A percentile compares a stretch with the other conserved stretches of the same genome.
These are phyloP conservation scores for Blastobasis adustella DNA, from an alignment of 2,888 invertebrate species.

Conservation along the genomic window DNA sequence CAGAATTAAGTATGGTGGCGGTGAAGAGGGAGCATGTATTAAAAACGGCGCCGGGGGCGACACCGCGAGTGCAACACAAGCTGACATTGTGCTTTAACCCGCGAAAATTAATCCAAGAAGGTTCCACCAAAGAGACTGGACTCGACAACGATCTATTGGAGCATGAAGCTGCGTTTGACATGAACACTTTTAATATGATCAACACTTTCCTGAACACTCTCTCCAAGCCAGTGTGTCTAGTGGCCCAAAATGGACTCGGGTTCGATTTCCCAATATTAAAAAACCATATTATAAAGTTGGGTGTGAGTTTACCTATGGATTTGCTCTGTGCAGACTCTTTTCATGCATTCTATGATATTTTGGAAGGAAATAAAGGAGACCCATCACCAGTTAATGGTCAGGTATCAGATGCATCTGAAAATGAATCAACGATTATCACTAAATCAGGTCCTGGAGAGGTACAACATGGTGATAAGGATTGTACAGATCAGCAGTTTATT, in stretches of 20 bases:
- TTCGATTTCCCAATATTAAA: conserved; percentile 88
- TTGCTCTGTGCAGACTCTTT: conserved; percentile 73
- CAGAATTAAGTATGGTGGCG: conserved; percentile 81
- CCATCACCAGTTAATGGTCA: background rate
- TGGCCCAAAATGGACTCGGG: conserved; percentile 85
- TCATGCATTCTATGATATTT: conserved; percentile 59
- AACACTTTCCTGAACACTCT: conserved; percentile 77
- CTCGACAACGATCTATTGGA: conserved; percentile 81
- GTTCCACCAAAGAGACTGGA: conserved; percentile 63
- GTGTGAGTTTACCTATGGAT: conserved; percentile 58
- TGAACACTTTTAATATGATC: conserved; percentile 72
- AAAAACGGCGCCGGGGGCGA: conserved; percentile 30
- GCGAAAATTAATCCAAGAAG: conserved; percentile 55
- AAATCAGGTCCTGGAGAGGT: background rate
- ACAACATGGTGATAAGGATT: background rate
- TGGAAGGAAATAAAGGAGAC: conserved; percentile 18
- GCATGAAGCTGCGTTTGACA: conserved; percentile 75
- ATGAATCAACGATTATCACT: background rate
- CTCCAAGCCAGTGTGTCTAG: conserved; percentile 82
- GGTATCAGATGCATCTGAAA: background rate
- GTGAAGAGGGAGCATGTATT: conserved; percentile 65
- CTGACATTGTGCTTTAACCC: conserved; percentile 83
- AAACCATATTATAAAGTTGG: conserved; percentile 57
- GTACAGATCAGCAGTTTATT: too few relatives aligned
- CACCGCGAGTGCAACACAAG: conserved; percentile 82